phyloP scores from a whole-genome alignment of 2,113 vertebrate species.

The Crotophaga sulcirostris region DNA sequence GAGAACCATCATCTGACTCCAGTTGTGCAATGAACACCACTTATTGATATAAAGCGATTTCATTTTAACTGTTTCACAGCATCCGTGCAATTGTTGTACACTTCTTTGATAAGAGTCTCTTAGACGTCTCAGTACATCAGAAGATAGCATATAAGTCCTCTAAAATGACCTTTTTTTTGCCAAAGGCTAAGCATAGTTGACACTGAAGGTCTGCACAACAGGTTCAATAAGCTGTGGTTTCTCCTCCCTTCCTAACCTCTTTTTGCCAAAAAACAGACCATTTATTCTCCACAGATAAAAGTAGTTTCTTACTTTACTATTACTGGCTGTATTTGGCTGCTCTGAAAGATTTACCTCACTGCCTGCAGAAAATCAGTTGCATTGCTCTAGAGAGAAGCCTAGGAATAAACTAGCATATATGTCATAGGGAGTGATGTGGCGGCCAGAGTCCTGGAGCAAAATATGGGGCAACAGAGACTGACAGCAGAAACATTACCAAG shows the following conservation, averaged over 20 bases:
- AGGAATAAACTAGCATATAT: background rate
- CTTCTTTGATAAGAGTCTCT: background rate
- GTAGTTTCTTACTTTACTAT: background rate
- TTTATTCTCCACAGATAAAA: background rate
- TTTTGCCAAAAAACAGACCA: background rate
- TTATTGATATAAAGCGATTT: background rate
- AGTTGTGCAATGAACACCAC: background rate
- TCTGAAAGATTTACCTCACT: background rate
- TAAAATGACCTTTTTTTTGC: background rate
- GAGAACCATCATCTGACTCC: background rate
- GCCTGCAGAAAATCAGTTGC: background rate
- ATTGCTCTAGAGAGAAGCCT: background rate
- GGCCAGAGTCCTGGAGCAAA: background rate
- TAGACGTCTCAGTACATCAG: background rate
- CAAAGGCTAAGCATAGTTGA: background rate
- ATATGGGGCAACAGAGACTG: background rate
- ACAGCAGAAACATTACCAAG: background rate
- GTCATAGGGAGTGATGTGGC: background rate
- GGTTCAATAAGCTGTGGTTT: background rate
- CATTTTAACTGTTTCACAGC: background rate
- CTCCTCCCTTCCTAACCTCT: background rate
- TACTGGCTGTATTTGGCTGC: background rate
- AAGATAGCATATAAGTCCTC: background rate
- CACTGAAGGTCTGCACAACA: background rate
- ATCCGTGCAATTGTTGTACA: background rate